phyloP scores from a whole-genome alignment of 1,140 invertebrate species.

The Chrysoperla carnea region DNA sequence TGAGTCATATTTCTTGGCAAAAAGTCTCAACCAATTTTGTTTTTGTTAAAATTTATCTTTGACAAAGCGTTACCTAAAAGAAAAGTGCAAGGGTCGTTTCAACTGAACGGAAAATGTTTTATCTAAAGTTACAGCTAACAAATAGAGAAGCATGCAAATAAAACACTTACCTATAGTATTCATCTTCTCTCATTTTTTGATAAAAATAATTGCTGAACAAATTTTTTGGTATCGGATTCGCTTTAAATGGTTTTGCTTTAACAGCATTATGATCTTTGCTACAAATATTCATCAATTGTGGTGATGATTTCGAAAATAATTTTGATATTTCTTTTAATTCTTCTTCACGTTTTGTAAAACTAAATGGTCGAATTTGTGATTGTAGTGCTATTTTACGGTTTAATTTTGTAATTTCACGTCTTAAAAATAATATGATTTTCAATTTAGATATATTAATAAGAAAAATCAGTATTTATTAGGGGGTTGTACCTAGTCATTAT shows the following conservation, averaged over 20 bases:
- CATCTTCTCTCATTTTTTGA: constrained; percentile 47
- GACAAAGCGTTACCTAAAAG: too few species aligned
- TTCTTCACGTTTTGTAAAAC: constrained; percentile 36
- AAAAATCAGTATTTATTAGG: too few species aligned
- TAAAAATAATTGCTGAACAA: constrained; percentile 50
- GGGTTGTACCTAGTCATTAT: too few species aligned
- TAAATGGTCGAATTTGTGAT: constrained; percentile 44
- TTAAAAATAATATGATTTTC: constrained; percentile 18
- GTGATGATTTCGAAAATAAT: constrained; percentile 30
- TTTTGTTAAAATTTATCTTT: too few species aligned
- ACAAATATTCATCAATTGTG: constrained; percentile 22
- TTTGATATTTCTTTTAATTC: constrained; percentile 20
- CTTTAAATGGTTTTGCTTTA: constrained; percentile 35
- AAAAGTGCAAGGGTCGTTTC: too few species aligned
- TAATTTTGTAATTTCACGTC: constrained; percentile 30
- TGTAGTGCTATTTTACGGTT: constrained; percentile 32
- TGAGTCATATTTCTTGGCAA: too few species aligned
- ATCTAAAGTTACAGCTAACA: too few species aligned
- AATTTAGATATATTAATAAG: too few species aligned
- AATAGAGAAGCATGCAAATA: too few species aligned
- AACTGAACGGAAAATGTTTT: too few species aligned
- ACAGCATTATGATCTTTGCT: constrained; percentile 11
- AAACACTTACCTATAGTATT: constrained; percentile 39
- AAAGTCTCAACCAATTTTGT: too few species aligned
- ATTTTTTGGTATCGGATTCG: constrained; percentile 46